Evolutionary conservation across 2,113 vertebrate genomes (phyloP), one percentile per base, ranked within the genome.

Genomic region (Onychostruthus taczanowskii): DNA sequence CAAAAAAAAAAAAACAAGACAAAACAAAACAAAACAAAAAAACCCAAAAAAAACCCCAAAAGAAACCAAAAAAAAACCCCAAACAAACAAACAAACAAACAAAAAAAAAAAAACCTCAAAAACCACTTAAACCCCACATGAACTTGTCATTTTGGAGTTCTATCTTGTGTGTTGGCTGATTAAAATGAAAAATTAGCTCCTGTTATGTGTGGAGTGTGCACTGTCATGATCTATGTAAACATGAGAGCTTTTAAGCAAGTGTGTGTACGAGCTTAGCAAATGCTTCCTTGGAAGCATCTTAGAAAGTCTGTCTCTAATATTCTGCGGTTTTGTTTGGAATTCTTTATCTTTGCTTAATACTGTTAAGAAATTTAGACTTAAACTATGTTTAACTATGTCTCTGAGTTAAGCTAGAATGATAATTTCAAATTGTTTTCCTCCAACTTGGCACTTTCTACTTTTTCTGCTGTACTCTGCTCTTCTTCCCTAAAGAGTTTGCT

Each of bases 301-400:
- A 18, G 39, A 59, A 90, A 62, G 59, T 50, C 63, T 90, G 59
- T 79, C 69, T 90, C 67, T 90, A 90, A 88, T 83, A 85, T 76
- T 85, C 70, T 4, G 3, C 80, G 84, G 70, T 39, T 95, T 94
- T 89, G 55, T 74, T 85, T 85, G 62, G 41, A 76, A 39, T 56
- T 79, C 88, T 89, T 91, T 50, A 91, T 94, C 89, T 95, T 75
- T 87, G 31, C 59, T 87, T 87, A 87, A 79, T 69, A 69, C 31
- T 28, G 37, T 89, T 89, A 94, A 94, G 70, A 78, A 85, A 91
- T 58, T 73, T 74, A 91, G 84, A 85, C n/a, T 10, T 67, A 39
- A 94, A 52, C n/a, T 23, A 8, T 70, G 84, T 85, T 95, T n/a
- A n/a, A n/a, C n/a, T n/a, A n/a, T n/a, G n/a, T n/a, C n/a, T 87